Evolutionary conservation across 2,888 invertebrate species (phyloP).

Genomic region (Himalopsyche kuldschensis): DNA sequence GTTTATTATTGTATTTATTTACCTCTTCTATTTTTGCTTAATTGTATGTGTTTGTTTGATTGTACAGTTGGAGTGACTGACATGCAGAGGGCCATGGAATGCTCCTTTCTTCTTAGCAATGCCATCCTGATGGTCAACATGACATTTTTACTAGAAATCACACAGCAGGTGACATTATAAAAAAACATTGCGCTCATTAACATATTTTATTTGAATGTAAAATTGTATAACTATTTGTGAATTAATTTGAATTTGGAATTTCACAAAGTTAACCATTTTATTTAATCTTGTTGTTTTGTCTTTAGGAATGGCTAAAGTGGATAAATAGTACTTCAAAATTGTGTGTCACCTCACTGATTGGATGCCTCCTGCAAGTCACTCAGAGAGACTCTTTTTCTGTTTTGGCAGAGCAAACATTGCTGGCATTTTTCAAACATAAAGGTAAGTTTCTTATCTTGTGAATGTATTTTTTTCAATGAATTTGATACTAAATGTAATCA

Average conservation of each 20-base stretch:
- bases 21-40: not conserved
- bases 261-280: not conserved
- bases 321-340: conserved; percentile 17
- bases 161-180: conserved; percentile 22
- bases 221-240: no score
- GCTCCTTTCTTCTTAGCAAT: conserved; percentile 19
- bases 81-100: not conserved
- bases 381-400: conserved; percentile 27
- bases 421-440: conserved; percentile 29
- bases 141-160: conserved; percentile 22
- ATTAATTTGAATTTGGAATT: not conserved
- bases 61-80: conserved; percentile 9
- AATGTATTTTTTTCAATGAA: not conserved
- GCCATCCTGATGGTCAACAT: conserved; percentile 35
- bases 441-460: not conserved
- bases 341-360: conserved; percentile 22
- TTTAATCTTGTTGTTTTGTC: not conserved
- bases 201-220: no score
- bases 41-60: not conserved
- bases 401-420: conserved; percentile 25
- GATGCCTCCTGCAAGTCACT: conserved; percentile 27
- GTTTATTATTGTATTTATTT: no score
- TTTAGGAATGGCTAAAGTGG: conserved; percentile 36
- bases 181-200: no score
- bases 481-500: no score